Evolutionary conservation across 1,140 invertebrate genomes (phyloP), one percentile per base, ranked within the genome.

Genomic region (Ips nitidus): DNA sequence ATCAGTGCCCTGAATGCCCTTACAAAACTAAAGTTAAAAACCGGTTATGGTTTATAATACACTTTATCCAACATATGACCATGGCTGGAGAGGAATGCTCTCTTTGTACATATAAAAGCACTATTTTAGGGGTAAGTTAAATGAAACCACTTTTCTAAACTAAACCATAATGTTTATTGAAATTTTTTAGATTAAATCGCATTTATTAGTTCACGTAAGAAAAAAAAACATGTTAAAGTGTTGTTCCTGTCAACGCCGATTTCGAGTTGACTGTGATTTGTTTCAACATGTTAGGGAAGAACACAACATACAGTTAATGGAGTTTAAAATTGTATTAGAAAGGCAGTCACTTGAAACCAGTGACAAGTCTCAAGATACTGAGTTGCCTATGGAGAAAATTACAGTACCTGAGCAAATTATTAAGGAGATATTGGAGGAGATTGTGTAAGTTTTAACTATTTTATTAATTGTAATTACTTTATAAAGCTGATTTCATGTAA

Each of bases 111-210:
- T 50, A 50, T 50, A 50, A 50, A 50, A 22, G 45, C 7, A 22
- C 22, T 22, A 50, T 50, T 50, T 50, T 50, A 50, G 45, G 45
- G 45, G 45, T 50, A 50, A 8, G 45, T 50, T 50, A 50, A 50
- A 3, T 6, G 0, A 1, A 50, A 50, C 22, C 22, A 8, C 3
- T 50, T 22, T 50, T 22, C 3, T 50, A 50, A 50, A 50, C 22
- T 3, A 22, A 22, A 22, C 22, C 22, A 22, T 22, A 50, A 45
- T 50, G 1, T 50, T 50, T 50, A 50, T 2, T 50, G 45, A 50
- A 8, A 8, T 50, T 50, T 50, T 50, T 50, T 50, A 50, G 45
- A 50, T 50, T 8, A 50, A 50, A 3, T 50, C 45, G 22, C 45
- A 50, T 50, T 6, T 8, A 50, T 50, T 50, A 50, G 45, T 50